Percentiles rank a stretch among this genome's conserved stretches.
These are phyloP conservation scores for Hirtodrosophila histrioides DNA, from an alignment of 2,888 invertebrate species.

Conservation along the genomic window DNA sequence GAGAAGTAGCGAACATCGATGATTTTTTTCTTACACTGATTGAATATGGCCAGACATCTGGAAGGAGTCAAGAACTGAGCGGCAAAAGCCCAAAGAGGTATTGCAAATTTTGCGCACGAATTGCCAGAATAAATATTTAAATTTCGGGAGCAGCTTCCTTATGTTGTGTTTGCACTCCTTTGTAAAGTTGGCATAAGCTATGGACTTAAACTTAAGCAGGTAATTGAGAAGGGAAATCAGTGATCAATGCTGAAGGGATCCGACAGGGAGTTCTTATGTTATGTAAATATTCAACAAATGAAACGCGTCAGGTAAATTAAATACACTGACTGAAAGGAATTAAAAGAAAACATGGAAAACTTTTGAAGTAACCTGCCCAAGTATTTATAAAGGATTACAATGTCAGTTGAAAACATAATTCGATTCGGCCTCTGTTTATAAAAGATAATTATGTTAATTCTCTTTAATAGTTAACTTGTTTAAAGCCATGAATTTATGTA, in stretches of 20 bases:
- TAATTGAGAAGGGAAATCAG: conserved; percentile 34
- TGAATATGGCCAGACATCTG: conserved; percentile 61
- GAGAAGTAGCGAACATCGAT: conserved; percentile 9
- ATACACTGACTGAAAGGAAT: not conserved
- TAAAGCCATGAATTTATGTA: too few species aligned
- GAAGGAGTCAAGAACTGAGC: conserved; percentile 7
- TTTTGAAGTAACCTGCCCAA: too few species aligned
- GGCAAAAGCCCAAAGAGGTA: conserved; percentile 31
- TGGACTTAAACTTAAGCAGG: conserved; percentile 19
- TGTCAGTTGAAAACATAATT: too few species aligned
- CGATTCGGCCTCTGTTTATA: too few species aligned
- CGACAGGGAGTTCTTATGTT: conserved; percentile 25
- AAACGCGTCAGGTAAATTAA: not conserved
- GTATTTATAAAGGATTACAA: too few species aligned
- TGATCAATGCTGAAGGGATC: conserved; percentile 18
- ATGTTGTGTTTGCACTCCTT: conserved; percentile 31
- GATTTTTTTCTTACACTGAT: conserved; percentile 49
- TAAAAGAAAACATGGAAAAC: not conserved
- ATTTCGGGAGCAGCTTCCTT: conserved; percentile 21
- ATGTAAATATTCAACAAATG: conserved; percentile 21
- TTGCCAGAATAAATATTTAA: conserved; percentile 69
- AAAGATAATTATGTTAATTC: too few species aligned
- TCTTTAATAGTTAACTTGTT: too few species aligned
- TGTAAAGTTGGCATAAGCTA: conserved; percentile 21
- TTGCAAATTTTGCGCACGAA: conserved; percentile 53